A percentile compares a stretch with the other conserved stretches of the same genome.
phyloP scores from a whole-genome alignment of 2,113 vertebrate species.

The Pachypanchax playfairii region DNA sequence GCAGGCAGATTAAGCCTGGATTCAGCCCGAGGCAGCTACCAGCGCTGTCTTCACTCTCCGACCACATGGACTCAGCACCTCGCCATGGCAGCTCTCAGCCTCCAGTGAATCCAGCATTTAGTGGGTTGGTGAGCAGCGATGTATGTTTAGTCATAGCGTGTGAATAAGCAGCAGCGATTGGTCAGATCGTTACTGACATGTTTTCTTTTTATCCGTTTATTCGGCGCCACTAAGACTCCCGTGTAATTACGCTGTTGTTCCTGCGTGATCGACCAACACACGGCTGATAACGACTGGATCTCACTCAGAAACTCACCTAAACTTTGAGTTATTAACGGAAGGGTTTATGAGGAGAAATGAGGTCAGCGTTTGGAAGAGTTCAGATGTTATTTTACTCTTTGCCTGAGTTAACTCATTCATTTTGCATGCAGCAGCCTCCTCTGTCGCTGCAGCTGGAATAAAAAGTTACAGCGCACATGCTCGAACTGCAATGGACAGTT shows the following conservation, averaged over 20 bases:
- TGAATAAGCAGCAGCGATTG: slow-evolving; percentile 12
- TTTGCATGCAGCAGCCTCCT: neutral
- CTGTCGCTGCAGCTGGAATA: neutral
- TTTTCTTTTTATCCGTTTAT: slow-evolving; percentile 8
- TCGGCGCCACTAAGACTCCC: slow-evolving; percentile 8
- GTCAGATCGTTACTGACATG: slow-evolving; percentile 27
- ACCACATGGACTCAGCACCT: slow-evolving; percentile 29
- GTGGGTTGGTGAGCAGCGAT: slow-evolving; percentile 25
- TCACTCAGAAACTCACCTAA: neutral
- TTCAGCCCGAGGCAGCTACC: slow-evolving; percentile 40
- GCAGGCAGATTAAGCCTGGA: slow-evolving; percentile 33
- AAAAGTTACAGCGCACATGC: neutral
- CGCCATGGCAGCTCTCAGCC: slow-evolving; percentile 18
- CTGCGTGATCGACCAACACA: slow-evolving; percentile 13
- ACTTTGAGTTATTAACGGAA: neutral
- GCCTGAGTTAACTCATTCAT: neutral
- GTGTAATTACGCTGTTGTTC: slow-evolving; percentile 1
- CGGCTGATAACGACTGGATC: slow-evolving; percentile 11
- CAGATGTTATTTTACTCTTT: no score
- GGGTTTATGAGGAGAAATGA: neutral
- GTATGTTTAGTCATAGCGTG: slow-evolving; percentile 35
- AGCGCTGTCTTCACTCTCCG: slow-evolving; percentile 33
- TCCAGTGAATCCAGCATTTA: slow-evolving; percentile 49
- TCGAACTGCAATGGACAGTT: neutral
- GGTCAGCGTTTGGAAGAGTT: no score